Base-by-base conservation (phyloP, 1,140 invertebrate species). In the Platyscapa corneri region DNA sequence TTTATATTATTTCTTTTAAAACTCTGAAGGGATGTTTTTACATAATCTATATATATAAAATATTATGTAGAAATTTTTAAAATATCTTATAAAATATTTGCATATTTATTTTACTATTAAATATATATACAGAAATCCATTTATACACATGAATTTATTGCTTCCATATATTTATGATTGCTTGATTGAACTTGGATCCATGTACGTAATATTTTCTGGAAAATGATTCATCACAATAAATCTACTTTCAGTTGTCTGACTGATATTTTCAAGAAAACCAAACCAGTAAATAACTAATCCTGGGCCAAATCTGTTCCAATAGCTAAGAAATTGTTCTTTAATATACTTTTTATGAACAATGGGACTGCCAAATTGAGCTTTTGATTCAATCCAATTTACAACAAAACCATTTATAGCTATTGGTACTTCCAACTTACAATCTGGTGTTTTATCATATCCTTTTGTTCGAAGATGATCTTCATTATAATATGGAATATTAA, bases 281-380 rank as follows among this genome's bases (percentile, higher is more conserved):
- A 98, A 98, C 98, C 98, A 99, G 91, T 99, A 99, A 88, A 99
- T 98, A 6, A 99, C 97, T 82, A 99, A 94, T 6, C 98, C 98
- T 27, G 97, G 95, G 7, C 98, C 98, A 95, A 98, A 99, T 89
- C 97, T 96, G 93, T 99, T 99, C 96, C 96, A 98, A 90, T 99
- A 99, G 90, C 97, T 97, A 87, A 95, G 94, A 87, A 97, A 96
- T 91, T 99, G 98, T 90, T 98, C 96, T 90, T 96, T 96, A 37
- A 98, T 94, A 92, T 98, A 98, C n/a, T 94, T 95, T 70, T 95
- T 95, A 93, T 99, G 98, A 83, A 96, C 95, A 87, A 96, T 95
- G 85, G 95, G 94, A 93, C 98, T 97, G 7, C 97, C 98, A 94
- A 99, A 99, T 56, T 97, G 95, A 18, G 98, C 98, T 94, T 99